Evolutionary conservation across 1,140 invertebrate genomes (phyloP), one percentile per base, ranked within the genome.

Genomic region (Ips nitidus): DNA sequence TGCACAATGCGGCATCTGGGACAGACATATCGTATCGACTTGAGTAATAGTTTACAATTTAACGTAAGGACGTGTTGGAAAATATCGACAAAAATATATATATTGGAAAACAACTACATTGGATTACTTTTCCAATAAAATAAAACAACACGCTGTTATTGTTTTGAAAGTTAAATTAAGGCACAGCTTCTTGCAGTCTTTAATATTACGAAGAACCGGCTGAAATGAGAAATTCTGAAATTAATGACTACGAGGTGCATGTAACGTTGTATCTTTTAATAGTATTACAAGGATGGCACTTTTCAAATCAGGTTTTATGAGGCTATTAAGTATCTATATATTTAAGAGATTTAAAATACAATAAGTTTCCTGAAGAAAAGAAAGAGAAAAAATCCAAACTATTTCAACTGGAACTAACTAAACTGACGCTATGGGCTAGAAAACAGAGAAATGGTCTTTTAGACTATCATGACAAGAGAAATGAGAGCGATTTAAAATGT

Each of bases 1-100:
- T 66, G 55, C 63, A 56, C 52, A 57, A 41, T 66, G 63, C 56
- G 56, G 40, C 63, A 66, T 56, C 43, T 66, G 63, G 63, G 52
- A 36, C n/a, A 41, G 63, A 56, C 63, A 66, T 66, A 66, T 22
- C 22, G 22, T 22, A 22, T 66, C 63, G 63, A 66, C 56, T 66
- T 66, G 63, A 38, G 63, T 56, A 56, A 50, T 50, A 63, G 41
- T 66, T 66, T 53, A 66, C 63, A 66, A 66, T 66, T 66, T 66
- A 66, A 66, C 53, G 52, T 66, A 57, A 66, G 53, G 45, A 57
- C 63, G 53, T 66, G 63, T 66, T 41, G 40, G 52, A 57, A 66
- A 66, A 66, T 66, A 66, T 66, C 50, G 63, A 66, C 22, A 22
- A 22, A 22, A 22, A 22, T 22, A 22, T 22, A 22, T 22, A 22